Conservation (phyloP, 2,888 invertebrate genomes). For the Priocnemis perturbator region DNA sequence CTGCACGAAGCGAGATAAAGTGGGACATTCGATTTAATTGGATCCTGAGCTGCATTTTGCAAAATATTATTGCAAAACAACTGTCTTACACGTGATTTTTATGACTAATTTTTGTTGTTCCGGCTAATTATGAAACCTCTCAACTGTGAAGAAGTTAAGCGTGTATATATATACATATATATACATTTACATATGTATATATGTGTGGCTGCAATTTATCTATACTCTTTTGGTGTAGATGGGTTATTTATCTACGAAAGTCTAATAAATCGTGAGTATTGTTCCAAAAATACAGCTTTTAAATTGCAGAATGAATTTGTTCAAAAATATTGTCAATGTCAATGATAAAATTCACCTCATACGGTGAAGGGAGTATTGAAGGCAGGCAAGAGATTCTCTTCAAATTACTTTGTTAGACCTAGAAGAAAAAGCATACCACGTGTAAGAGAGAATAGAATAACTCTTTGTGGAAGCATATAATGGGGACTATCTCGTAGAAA, state of each 20-base stretch:
- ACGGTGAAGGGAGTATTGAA: slow-evolving; percentile 47
- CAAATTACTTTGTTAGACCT: slow-evolving; percentile 70
- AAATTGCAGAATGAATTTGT: slow-evolving; percentile 7
- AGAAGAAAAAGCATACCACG: slow-evolving; percentile 58
- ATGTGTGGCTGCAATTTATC: slow-evolving; percentile 1
- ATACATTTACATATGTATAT: neutral
- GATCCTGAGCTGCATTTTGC: slow-evolving; percentile 33
- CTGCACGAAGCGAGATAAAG: slow-evolving; percentile 55
- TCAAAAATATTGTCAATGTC: slow-evolving; percentile 6
- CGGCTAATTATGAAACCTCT: slow-evolving; percentile 14
- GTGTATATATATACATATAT: neutral
- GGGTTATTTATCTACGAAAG: neutral
- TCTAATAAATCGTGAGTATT: no score
- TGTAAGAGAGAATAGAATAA: slow-evolving; percentile 30
- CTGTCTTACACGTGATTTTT: slow-evolving; percentile 27
- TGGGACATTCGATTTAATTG: slow-evolving; percentile 43
- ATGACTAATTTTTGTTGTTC: slow-evolving; percentile 3
- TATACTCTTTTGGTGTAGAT: neutral
- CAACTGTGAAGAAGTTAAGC: slow-evolving; percentile 9
- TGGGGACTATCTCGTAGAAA: slow-evolving; percentile 22
- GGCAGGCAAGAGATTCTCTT: slow-evolving; percentile 57
- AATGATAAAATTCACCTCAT: slow-evolving; percentile 43
- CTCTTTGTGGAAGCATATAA: slow-evolving; percentile 11
- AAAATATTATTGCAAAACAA: slow-evolving; percentile 45
- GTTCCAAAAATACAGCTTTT: no score